Conservation (phyloP, 1,140 invertebrate species). For the Mylabris phalerata region DNA sequence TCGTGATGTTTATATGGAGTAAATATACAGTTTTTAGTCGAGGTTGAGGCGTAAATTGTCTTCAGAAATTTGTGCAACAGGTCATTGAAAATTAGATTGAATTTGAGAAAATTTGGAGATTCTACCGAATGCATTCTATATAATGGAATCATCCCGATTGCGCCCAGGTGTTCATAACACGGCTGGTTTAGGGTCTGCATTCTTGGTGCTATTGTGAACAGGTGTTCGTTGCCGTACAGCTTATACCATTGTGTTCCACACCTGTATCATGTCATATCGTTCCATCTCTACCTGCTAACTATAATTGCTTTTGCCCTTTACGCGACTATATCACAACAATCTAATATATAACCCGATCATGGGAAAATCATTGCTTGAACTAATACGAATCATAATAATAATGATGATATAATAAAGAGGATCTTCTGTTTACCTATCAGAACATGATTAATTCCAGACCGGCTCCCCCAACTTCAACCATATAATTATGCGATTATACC, state of each 20-base stretch:
- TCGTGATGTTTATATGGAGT: too few species aligned
- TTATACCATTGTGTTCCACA: conserved; percentile 18
- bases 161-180: conserved; percentile 17
- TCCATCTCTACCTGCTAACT: background rate
- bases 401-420: too few species aligned
- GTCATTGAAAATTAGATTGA: too few species aligned
- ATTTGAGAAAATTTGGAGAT: too few species aligned
- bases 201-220: conserved; percentile 16
- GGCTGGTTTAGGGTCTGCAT: conserved; percentile 10
- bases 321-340: background rate
- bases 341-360: background rate
- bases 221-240: conserved; percentile 9
- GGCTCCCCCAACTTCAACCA: background rate
- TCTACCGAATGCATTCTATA: too few species aligned
- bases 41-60: too few species aligned
- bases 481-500: too few species aligned
- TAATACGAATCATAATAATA: too few species aligned
- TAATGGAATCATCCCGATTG: background rate
- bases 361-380: too few species aligned
- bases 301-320: background rate
- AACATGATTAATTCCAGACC: background rate
- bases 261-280: conserved; percentile 23
- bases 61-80: too few species aligned
- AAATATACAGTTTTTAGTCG: too few species aligned
- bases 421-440: background rate